These are phyloP conservation scores for Hucho hucho DNA, from an alignment of 2,113 vertebrate genomes.

Conservation along the genomic window DNA sequence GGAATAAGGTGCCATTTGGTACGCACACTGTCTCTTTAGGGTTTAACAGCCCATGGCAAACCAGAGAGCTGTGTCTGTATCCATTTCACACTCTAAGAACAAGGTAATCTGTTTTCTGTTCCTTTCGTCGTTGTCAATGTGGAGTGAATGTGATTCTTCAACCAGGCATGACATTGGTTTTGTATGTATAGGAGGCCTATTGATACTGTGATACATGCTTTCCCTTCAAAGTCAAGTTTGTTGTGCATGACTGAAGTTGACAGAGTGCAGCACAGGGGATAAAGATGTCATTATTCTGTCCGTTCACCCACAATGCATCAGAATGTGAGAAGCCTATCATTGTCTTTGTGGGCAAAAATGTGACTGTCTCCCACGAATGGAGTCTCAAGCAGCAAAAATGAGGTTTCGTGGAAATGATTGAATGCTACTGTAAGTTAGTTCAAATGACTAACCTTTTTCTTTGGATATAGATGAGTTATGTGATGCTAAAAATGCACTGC, in stretches of 20 bases:
- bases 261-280: slow-evolving; percentile 23
- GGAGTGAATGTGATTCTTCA: slow-evolving; percentile 19
- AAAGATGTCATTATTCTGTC: not conserved
- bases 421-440: not conserved
- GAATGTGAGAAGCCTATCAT: slow-evolving; percentile 3
- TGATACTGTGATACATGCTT: slow-evolving; percentile 17
- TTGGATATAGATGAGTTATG: slow-evolving; percentile 56
- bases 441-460: slow-evolving; percentile 10
- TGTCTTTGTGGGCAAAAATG: slow-evolving; percentile 26
- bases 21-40: not conserved
- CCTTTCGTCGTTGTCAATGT: not conserved
- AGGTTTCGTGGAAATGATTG: not conserved
- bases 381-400: not conserved
- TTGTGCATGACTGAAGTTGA: slow-evolving; percentile 57
- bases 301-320: not conserved
- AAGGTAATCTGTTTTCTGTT: not conserved
- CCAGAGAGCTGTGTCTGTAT: not conserved
- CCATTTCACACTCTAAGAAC: not conserved
- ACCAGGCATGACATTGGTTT: slow-evolving; percentile 54
- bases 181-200: slow-evolving; percentile 24
- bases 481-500: slow-evolving; percentile 56
- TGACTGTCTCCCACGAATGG: not conserved
- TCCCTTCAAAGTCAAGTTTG: slow-evolving; percentile 18
- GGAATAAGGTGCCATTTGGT: no score
- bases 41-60: not conserved